These are phyloP conservation scores for Chaenogobius annularis DNA, from an alignment of 2,113 vertebrate genomes.

Conservation along the genomic window DNA sequence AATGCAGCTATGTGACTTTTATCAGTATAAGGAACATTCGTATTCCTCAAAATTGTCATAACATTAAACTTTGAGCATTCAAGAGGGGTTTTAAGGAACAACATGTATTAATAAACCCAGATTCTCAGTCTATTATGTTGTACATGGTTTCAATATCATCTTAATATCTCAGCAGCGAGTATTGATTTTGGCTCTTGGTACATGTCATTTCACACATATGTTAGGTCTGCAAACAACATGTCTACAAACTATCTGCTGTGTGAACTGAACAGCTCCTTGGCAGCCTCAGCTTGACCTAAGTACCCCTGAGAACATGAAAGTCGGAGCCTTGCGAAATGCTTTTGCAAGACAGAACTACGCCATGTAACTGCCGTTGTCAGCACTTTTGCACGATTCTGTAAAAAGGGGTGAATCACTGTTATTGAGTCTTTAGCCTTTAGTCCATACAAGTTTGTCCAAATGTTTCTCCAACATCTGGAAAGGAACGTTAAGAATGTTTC, in stretches of 20 bases:
- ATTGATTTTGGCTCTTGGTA: neutral
- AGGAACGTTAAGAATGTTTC: conserved; percentile 27
- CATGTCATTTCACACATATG: neutral
- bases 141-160: neutral
- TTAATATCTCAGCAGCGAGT: neutral
- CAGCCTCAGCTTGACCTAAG: conserved; percentile 51
- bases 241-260: neutral
- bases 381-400: conserved; percentile 42
- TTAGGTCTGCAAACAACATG: neutral
- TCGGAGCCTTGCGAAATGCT: conserved; percentile 67
- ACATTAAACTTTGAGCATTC: neutral
- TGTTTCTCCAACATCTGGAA: conserved; percentile 51
- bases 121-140: neutral
- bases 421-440: conserved; percentile 3
- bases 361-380: conserved; percentile 62
- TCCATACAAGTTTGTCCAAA: conserved; percentile 52
- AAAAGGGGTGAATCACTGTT: conserved; percentile 49
- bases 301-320: conserved; percentile 39
- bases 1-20: neutral
- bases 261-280: conserved; percentile 49
- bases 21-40: neutral
- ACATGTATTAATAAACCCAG: neutral
- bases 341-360: conserved; percentile 69
- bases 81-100: neutral
- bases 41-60: neutral